Conservation (phyloP, 1,140 invertebrate species). For the Dendroctonus ponderosae region DNA sequence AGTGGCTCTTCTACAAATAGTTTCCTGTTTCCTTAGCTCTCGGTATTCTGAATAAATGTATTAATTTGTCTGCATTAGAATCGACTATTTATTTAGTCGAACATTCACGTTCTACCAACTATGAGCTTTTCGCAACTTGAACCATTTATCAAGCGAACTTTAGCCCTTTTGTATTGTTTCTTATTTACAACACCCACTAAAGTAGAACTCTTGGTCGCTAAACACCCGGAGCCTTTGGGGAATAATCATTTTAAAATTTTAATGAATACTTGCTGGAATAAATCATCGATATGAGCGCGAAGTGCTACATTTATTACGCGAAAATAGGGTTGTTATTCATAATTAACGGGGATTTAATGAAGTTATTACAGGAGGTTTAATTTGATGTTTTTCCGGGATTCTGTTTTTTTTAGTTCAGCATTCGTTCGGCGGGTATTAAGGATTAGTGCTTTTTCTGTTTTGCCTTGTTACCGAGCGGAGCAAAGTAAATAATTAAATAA, state of each 20-base stretch:
- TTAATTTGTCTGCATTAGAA: too few relatives aligned
- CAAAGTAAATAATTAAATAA: too few relatives aligned
- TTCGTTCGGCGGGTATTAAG: too few relatives aligned
- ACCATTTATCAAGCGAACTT: neutral
- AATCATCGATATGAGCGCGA: constrained; percentile 10
- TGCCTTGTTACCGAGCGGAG: too few relatives aligned
- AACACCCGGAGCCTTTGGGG: constrained; percentile 6
- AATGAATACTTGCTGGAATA: constrained; percentile 16
- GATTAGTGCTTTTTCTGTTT: too few relatives aligned
- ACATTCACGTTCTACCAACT: too few relatives aligned
- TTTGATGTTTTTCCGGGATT: neutral
- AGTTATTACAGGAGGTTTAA: constrained; percentile 24
- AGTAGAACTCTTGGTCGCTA: neutral
- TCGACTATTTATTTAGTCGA: too few relatives aligned
- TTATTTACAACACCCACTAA: neutral
- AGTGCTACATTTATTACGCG: constrained; percentile 3
- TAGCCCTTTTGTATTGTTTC: neutral
- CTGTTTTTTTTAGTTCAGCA: too few relatives aligned
- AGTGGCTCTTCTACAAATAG: too few relatives aligned
- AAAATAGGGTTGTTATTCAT: constrained; percentile 27
- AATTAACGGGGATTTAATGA: constrained; percentile 27
- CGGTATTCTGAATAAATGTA: too few relatives aligned
- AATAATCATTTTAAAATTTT: constrained; percentile 25
- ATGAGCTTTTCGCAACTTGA: too few relatives aligned
- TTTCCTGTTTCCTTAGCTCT: too few relatives aligned